Evolutionary conservation across 2,797 vertebrate species (phyloP).

Genomic region (Limnodromus scolopaceus): DNA sequence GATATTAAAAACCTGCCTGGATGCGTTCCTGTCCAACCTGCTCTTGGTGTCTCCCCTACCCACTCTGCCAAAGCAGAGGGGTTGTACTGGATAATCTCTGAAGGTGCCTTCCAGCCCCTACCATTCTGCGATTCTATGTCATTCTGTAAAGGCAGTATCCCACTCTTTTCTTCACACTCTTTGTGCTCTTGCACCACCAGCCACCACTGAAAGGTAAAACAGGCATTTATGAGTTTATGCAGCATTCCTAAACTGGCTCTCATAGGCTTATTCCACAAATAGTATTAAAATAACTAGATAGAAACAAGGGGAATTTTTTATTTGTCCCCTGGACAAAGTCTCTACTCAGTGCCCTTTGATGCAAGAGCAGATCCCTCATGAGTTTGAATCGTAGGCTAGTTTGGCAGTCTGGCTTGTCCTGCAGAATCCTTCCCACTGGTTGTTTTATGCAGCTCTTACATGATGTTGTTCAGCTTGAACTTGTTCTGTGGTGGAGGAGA

Average conservation of each 20-base stretch:
- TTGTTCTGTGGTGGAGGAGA: background rate
- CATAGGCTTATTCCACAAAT: background rate
- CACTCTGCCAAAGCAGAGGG: background rate
- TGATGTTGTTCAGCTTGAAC: background rate
- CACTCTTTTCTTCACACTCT: background rate
- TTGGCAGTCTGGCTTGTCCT: background rate
- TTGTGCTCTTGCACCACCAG: background rate
- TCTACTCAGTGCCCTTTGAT: background rate
- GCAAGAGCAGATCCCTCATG: background rate
- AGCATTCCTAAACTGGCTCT: background rate
- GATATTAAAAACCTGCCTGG: background rate
- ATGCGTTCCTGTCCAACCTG: background rate
- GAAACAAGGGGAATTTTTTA: background rate
- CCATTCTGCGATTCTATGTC: background rate
- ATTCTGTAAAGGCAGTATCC: background rate
- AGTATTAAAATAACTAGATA: background rate
- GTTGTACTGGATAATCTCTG: background rate
- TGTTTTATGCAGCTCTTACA: background rate
- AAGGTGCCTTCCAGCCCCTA: background rate
- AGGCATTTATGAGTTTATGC: background rate
- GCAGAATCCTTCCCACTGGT: background rate
- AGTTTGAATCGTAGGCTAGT: background rate
- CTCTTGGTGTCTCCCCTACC: background rate
- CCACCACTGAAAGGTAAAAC: background rate
- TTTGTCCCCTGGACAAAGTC: background rate